Conservation (phyloP, 2,888 invertebrate species). For the Meghimatium bilineatum region DNA sequence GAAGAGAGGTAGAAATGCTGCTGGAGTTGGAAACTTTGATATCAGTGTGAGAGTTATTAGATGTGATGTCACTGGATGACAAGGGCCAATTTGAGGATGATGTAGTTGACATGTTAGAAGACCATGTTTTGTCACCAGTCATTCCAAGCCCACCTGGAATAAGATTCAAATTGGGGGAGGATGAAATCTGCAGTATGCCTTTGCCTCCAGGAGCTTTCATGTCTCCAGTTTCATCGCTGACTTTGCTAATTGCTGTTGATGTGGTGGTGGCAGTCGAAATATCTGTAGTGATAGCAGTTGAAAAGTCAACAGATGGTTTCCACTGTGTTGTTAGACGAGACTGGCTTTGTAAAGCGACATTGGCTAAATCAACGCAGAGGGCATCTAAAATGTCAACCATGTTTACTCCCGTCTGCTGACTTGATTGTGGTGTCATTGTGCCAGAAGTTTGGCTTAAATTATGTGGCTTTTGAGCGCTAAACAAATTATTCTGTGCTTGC, state of each 20-base stretch:
- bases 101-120: conserved; percentile 54
- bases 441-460: conserved; percentile 48
- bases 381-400: conserved; percentile 38
- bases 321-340: conserved; percentile 39
- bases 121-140: conserved; percentile 65
- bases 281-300: conserved; percentile 55
- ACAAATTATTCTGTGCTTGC: conserved; percentile 84
- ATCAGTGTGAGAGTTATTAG: conserved; percentile 41
- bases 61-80: conserved; percentile 26
- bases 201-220: conserved; percentile 57
- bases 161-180: conserved; percentile 79
- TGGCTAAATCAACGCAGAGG: conserved; percentile 42
- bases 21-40: conserved; percentile 34
- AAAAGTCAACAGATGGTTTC: conserved; percentile 39
- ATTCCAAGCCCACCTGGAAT: conserved; percentile 81
- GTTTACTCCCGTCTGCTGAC: conserved; percentile 37
- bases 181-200: conserved; percentile 70
- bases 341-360: conserved; percentile 30
- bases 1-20: conserved; percentile 41
- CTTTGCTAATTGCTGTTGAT: conserved; percentile 90
- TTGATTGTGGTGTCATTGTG: conserved; percentile 42
- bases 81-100: conserved; percentile 66
- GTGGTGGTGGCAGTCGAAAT: conserved; percentile 51
- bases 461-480: conserved; percentile 77
- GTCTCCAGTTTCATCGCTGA: conserved; percentile 70